Evolutionary conservation across 2,888 invertebrate species (phyloP).

Genomic region (Ferrisia virgata): DNA sequence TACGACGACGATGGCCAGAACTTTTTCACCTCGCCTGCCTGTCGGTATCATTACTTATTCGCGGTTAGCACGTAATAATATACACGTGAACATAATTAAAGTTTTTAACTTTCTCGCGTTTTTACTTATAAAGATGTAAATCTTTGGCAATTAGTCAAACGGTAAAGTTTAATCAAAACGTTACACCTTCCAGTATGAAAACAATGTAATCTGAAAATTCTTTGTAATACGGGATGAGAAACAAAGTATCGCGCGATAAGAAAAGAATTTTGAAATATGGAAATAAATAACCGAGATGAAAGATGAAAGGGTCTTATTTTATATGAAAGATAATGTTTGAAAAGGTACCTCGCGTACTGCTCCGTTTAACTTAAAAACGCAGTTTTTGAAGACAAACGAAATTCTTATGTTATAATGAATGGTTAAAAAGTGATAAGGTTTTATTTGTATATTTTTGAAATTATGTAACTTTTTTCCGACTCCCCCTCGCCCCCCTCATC

Average conservation of each 20-base stretch:
- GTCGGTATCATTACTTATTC: not conserved
- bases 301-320: constrained; percentile 41
- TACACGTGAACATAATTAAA: constrained; percentile 40
- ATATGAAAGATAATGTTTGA: constrained; percentile 36
- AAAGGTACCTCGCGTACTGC: constrained; percentile 12
- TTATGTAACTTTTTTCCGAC: not conserved
- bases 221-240: constrained; percentile 41
- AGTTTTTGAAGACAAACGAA: constrained; percentile 1
- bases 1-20: not conserved
- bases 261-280: constrained; percentile 44
- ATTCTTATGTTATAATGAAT: constrained; percentile 20
- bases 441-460: constrained; percentile 28
- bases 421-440: constrained; percentile 31
- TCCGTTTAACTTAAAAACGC: not conserved
- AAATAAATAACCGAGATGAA: constrained; percentile 43
- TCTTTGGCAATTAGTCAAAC: constrained; percentile 42
- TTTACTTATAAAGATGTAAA: constrained; percentile 24
- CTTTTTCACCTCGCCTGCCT: not conserved
- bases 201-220: constrained; percentile 44
- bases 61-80: not conserved
- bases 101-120: constrained; percentile 29
- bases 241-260: constrained; percentile 43
- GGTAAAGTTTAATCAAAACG: constrained; percentile 41
- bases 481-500: not conserved
- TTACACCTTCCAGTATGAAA: not conserved